Evolutionary conservation across 2,888 invertebrate genomes (phyloP).

Genomic region (Cartodere bifasciata): DNA sequence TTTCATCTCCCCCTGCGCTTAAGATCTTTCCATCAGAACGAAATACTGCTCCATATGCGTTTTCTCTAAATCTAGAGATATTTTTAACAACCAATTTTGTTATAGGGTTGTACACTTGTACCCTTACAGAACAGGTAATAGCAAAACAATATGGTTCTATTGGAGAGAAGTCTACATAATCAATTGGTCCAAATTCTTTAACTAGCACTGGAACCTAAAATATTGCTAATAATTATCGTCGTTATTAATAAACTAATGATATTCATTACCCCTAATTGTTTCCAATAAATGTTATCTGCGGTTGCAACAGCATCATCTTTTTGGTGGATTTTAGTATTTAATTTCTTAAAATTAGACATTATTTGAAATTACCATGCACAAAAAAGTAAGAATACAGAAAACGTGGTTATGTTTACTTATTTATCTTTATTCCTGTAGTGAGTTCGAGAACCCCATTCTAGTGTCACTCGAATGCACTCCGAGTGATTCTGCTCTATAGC

Average conservation of each 20-base stretch:
- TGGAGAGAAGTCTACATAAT: constrained; percentile 82
- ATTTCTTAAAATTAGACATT: constrained; percentile 48
- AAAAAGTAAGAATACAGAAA: too few species aligned
- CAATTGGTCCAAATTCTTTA: constrained; percentile 87
- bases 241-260: neutral
- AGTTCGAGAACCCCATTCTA: too few species aligned
- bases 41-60: constrained; percentile 76
- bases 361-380: too few species aligned
- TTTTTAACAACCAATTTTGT: constrained; percentile 73
- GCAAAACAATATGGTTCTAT: constrained; percentile 84
- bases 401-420: too few species aligned
- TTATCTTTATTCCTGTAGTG: too few species aligned
- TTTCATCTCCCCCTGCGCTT: constrained; percentile 84
- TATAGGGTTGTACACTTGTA: constrained; percentile 75
- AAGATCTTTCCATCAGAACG: constrained; percentile 70
- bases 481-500: too few species aligned
- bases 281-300: constrained; percentile 78
- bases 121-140: constrained; percentile 81
- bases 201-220: constrained; percentile 69
- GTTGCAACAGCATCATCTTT: constrained; percentile 55
- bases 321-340: constrained; percentile 54
- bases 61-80: constrained; percentile 68
- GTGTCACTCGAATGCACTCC: too few species aligned
- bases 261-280: constrained; percentile 63
- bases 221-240: neutral